These are phyloP conservation scores for Microtus montanus DNA, from an alignment of 2,113 vertebrate genomes.

Conservation along the genomic window DNA sequence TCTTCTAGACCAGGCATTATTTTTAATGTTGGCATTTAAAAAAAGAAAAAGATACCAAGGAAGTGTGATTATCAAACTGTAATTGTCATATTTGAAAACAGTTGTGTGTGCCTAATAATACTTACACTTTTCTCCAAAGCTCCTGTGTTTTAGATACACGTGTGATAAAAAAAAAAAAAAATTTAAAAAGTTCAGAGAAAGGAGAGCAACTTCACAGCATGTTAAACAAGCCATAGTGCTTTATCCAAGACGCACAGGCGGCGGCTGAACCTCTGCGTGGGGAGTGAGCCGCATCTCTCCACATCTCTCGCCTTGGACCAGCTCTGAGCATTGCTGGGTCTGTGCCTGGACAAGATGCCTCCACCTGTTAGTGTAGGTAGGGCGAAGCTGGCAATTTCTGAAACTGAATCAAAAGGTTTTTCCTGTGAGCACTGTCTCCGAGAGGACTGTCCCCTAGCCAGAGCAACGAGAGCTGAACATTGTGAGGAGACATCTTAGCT, in stretches of 20 bases:
- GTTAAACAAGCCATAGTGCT: neutral
- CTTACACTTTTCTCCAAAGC: neutral
- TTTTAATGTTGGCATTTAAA: neutral
- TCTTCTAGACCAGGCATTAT: neutral
- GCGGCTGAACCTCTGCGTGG: neutral
- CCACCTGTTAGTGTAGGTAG: neutral
- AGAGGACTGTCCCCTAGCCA: slow-evolving; percentile 4
- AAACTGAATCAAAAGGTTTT: slow-evolving; percentile 45
- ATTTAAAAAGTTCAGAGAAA: neutral
- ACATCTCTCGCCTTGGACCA: neutral
- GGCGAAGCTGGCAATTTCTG: neutral
- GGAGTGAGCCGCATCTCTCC: slow-evolving; percentile 7
- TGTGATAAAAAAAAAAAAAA: neutral
- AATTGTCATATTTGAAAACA: slow-evolving; percentile 9
- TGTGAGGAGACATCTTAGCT: slow-evolving; percentile 37
- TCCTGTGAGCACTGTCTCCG: neutral
- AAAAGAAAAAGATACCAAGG: neutral
- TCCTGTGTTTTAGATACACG: neutral
- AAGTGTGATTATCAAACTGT: neutral
- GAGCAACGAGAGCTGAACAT: slow-evolving; percentile 7
- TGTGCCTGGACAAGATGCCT: neutral
- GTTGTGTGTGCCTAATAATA: neutral
- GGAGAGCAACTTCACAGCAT: neutral
- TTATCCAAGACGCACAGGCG: neutral
- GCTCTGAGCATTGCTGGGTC: slow-evolving; percentile 16